A percentile compares a stretch with the other conserved stretches of the same genome.
phyloP scores from a whole-genome alignment of 2,888 invertebrate species.

The Pelosia muscerda region DNA sequence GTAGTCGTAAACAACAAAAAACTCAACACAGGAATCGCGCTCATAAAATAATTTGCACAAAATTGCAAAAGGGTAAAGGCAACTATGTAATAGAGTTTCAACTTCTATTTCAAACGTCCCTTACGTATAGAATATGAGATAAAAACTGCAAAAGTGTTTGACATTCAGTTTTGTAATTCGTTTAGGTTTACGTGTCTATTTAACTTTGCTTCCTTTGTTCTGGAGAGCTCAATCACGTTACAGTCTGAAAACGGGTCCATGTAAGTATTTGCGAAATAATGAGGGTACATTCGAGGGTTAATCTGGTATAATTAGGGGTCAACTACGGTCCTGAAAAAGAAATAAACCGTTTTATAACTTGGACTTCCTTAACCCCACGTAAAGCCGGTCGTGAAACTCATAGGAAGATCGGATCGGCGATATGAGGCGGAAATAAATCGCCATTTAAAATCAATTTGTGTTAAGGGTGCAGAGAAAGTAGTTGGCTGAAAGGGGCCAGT shows the following conservation, averaged over 20 bases:
- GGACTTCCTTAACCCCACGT: constrained; percentile 82
- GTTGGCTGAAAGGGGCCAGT: constrained; percentile 69
- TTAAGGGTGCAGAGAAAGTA: constrained; percentile 81
- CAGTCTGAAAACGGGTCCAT: constrained; percentile 45
- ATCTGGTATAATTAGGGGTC: constrained; percentile 77
- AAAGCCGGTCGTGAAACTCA: constrained; percentile 84
- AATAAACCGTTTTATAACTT: constrained; percentile 85
- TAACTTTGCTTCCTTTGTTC: constrained; percentile 53
- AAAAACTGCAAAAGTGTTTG: constrained; percentile 66
- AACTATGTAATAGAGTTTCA: constrained; percentile 64
- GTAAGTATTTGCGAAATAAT: constrained; percentile 54
- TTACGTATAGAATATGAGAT: constrained; percentile 68
- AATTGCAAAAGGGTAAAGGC: constrained; percentile 84
- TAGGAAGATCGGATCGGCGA: constrained; percentile 84
- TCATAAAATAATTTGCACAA: constrained; percentile 86
- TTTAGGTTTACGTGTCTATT: constrained; percentile 53
- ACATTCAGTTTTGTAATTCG: constrained; percentile 70
- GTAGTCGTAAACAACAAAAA: constrained; percentile 79
- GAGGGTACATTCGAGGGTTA: constrained; percentile 67
- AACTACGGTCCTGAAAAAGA: constrained; percentile 77
- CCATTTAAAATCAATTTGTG: constrained; percentile 87
- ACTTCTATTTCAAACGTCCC: constrained; percentile 75
- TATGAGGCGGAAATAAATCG: constrained; percentile 87
- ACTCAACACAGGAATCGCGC: constrained; percentile 69
- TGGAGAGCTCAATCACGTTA: constrained; percentile 46